Evolutionary conservation across 2,113 vertebrate genomes (phyloP), one percentile per base, ranked within the genome.

Genomic region (Plotosus lineatus): DNA sequence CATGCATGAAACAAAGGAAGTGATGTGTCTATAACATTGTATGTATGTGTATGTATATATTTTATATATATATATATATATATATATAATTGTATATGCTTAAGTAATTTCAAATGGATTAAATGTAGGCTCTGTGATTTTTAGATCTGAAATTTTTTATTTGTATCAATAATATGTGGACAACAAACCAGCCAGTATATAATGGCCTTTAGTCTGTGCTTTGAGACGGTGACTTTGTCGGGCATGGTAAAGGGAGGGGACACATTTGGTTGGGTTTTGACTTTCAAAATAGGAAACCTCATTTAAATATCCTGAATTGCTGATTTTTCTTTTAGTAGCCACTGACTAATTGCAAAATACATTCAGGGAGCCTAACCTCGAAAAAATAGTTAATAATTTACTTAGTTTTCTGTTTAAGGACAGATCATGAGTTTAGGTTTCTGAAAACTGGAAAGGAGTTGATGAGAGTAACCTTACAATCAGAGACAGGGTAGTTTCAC

Each of bases 281-380:
- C 73, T 75, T 56, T 56, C 73, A 75, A 75, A 75, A 75, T 51
- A 75, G 73, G 51, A 75, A 75, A 75, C 23, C 33, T 38, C 36
- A 56, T 26, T 42, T 42, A 42, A 26, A 19, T 17, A 40, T 11
- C 51, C 7, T 11, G 56, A 42, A 26, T 6, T 38, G 23, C 36
- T 56, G 2, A 23, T 23, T 26, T 56, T 75, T 56, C 31, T 36
- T 55, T 33, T 74, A 40, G 21, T 38, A 56, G 33, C 23, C 28
- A 50, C 31, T 9, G 4, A 7, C 19, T 8, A 51, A 73, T 36
- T 5, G 33, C 28, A 21, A 51, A 73, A 33, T 74, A 38, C 28
- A 74, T 38, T 38, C 1, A 55, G 26, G 40, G 40, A 3, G 12
- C 21, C 12, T 2, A 69, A 44, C 26, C 42, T 44, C 42, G 19